A percentile compares a stretch with the other conserved stretches of the same genome.
These are phyloP conservation scores for Spodoptera frugiperda DNA, from an alignment of 1,140 invertebrate species.

Conservation along the genomic window DNA sequence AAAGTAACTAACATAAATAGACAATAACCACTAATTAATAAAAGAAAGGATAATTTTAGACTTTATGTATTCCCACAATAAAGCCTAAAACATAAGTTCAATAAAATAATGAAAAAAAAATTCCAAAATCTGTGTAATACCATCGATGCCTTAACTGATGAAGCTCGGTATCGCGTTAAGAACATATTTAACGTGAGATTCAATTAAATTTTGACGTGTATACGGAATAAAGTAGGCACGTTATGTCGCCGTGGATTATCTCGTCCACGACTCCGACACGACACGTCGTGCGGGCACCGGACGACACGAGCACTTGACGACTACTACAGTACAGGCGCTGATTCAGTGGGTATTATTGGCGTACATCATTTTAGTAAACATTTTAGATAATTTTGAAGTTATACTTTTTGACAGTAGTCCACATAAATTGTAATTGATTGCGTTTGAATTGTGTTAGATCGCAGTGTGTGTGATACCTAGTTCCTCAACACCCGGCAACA, in stretches of 20 bases:
- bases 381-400: too few relatives aligned
- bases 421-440: too few relatives aligned
- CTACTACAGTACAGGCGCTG: neutral
- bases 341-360: neutral
- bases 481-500: too few relatives aligned
- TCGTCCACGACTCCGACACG: neutral
- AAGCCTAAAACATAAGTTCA: slow-evolving; percentile 1
- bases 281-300: neutral
- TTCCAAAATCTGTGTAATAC: slow-evolving; percentile 3
- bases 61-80: slow-evolving; percentile 34
- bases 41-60: slow-evolving; percentile 3
- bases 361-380: neutral
- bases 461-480: too few relatives aligned
- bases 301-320: neutral
- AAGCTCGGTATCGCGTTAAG: slow-evolving; percentile 62
- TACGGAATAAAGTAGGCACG: slow-evolving; percentile 60
- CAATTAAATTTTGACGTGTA: slow-evolving; percentile 81
- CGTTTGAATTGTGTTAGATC: too few relatives aligned
- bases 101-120: slow-evolving; percentile 10
- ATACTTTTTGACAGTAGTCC: too few relatives aligned
- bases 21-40: neutral
- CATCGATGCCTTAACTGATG: slow-evolving; percentile 44
- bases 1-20: too few relatives aligned
- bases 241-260: slow-evolving; percentile 47
- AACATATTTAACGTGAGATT: slow-evolving; percentile 73